Percentiles rank a stretch among this genome's conserved stretches.
These are phyloP conservation scores for Onchidella celtica DNA, from an alignment of 2,888 invertebrate genomes.

Conservation along the genomic window DNA sequence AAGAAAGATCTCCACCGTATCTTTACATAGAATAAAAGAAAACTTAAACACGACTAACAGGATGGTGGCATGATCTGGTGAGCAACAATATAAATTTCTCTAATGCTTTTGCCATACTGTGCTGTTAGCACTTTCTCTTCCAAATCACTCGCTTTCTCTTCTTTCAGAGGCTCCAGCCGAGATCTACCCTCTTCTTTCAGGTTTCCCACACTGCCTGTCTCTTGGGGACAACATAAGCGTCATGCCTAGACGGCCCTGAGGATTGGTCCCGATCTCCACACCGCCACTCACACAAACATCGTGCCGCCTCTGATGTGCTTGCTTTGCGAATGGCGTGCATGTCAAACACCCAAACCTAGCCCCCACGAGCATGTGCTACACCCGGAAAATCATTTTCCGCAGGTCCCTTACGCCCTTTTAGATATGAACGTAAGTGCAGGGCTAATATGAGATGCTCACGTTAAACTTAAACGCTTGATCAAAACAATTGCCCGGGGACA, in stretches of 20 bases:
- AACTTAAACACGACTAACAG: too few relatives aligned
- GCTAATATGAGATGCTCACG: conserved; percentile 18
- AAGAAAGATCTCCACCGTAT: too few relatives aligned
- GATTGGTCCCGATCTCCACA: not conserved
- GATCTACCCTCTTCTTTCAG: too few relatives aligned
- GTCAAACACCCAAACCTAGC: not conserved
- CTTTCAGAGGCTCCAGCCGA: too few relatives aligned
- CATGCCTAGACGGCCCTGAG: conserved; percentile 3
- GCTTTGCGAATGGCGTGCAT: not conserved
- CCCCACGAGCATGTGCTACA: not conserved
- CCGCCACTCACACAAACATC: conserved; percentile 6
- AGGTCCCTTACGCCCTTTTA: conserved; percentile 16
- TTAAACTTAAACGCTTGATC: not conserved
- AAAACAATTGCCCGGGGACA: conserved; percentile 21
- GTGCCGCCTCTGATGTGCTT: not conserved
- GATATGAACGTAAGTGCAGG: conserved; percentile 31
- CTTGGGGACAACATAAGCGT: not conserved
- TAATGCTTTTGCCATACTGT: too few relatives aligned
- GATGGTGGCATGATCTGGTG: too few relatives aligned
- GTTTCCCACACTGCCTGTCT: conserved; percentile 7
- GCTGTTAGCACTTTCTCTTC: too few relatives aligned
- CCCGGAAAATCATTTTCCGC: not conserved
- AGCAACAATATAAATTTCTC: too few relatives aligned
- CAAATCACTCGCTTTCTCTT: too few relatives aligned
- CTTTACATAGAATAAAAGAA: too few relatives aligned